Conservation (phyloP, 2,797 vertebrate species). For the Sebastolobus alascanus region DNA sequence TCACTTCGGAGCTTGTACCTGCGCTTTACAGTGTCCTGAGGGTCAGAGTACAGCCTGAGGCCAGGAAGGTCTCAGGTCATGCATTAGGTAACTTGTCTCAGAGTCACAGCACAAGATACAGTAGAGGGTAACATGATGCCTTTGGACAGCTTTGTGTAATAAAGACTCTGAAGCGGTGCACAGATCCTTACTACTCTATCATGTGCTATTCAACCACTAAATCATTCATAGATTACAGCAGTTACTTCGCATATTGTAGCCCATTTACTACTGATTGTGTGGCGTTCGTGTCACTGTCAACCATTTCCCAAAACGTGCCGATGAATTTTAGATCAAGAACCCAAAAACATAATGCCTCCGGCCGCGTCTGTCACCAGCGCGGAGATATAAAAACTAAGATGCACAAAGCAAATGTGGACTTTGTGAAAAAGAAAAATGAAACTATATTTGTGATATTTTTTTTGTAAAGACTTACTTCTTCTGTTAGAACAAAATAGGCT, state of each 20-base stretch:
- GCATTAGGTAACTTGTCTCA: constrained; percentile 50
- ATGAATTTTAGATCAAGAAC: background rate
- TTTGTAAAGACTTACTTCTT: background rate
- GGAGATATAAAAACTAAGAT: background rate
- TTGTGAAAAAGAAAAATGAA: background rate
- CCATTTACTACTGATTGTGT: background rate
- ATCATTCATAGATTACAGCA: constrained; percentile 15
- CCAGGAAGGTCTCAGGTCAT: constrained; percentile 43
- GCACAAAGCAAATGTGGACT: background rate
- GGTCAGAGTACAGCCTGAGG: constrained; percentile 29
- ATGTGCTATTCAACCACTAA: constrained; percentile 12
- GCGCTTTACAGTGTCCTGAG: constrained; percentile 28
- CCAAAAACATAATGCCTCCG: too few species aligned
- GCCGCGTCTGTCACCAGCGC: too few species aligned
- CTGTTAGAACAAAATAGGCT: background rate
- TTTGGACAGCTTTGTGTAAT: constrained; percentile 42
- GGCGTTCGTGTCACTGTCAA: background rate
- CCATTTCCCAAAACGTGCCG: background rate
- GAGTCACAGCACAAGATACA: constrained; percentile 44
- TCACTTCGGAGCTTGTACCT: constrained; percentile 48
- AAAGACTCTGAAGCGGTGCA: constrained; percentile 18
- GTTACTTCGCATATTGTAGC: background rate
- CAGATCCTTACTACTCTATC: constrained; percentile 8
- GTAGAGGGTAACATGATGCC: constrained; percentile 43
- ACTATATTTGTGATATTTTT: background rate